Percentiles rank a stretch among this genome's conserved stretches.
Conservation (phyloP, 2,888 invertebrate species). For the Epinotia ramella region DNA sequence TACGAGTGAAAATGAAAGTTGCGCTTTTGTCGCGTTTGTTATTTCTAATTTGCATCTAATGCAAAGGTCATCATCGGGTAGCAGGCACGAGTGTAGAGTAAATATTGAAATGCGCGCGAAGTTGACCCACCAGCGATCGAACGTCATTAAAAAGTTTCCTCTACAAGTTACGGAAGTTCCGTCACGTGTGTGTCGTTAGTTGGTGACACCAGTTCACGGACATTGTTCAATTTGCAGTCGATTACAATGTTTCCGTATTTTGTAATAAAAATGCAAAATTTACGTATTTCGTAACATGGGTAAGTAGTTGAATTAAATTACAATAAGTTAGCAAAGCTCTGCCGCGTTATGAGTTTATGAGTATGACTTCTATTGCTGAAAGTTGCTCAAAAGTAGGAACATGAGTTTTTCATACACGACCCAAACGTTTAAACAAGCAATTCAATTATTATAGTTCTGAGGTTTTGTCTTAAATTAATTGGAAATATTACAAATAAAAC, state of each 20-base stretch:
- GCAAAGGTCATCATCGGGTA: conserved; percentile 31
- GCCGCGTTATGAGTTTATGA: too few relatives aligned
- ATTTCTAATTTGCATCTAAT: conserved; percentile 29
- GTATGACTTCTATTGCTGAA: neutral
- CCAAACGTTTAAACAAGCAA: too few relatives aligned
- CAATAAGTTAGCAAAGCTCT: neutral
- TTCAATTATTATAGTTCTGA: too few relatives aligned
- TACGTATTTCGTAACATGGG: neutral
- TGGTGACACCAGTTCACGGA: conserved; percentile 43
- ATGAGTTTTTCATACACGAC: too few relatives aligned
- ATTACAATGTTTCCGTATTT: conserved; percentile 25
- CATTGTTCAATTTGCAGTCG: conserved; percentile 31
- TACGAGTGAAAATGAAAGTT: conserved; percentile 18
- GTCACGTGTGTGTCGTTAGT: conserved; percentile 32
- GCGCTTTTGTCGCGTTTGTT: neutral
- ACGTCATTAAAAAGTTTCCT: conserved; percentile 42
- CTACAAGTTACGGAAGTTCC: conserved; percentile 27
- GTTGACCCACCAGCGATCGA: conserved; percentile 36
- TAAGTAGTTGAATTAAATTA: neutral
- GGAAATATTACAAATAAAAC: neutral
- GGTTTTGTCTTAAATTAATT: too few relatives aligned
- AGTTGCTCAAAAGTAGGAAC: too few relatives aligned
- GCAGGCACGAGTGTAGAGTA: conserved; percentile 33
- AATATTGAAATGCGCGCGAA: conserved; percentile 44
- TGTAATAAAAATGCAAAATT: conserved; percentile 22